Evolutionary conservation across 2,113 vertebrate species (phyloP).

Genomic region (Coracopsis vasa): DNA sequence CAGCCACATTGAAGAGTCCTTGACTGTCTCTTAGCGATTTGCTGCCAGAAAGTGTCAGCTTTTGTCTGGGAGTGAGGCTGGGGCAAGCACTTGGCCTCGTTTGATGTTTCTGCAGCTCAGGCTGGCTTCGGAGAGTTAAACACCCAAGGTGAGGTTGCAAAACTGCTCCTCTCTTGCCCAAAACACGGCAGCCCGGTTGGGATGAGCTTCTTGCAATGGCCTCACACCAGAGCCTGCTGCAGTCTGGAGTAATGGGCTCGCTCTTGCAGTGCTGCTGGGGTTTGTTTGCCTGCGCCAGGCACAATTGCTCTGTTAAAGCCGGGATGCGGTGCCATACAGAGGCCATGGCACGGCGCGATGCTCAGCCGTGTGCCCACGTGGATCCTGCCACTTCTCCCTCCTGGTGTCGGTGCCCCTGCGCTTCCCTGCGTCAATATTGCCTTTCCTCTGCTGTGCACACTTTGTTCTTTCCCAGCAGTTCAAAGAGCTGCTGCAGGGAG

Average conservation of each 20-base stretch:
- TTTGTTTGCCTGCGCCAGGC: background rate
- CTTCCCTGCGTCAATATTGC: background rate
- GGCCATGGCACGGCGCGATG: fast-evolving
- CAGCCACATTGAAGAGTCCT: constrained; percentile 74
- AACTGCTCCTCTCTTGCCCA: background rate
- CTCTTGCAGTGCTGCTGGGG: background rate
- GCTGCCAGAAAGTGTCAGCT: constrained; percentile 69
- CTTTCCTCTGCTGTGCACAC: background rate
- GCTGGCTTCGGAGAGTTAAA: background rate
- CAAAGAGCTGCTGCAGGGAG: background rate
- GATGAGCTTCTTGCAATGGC: fast-evolving
- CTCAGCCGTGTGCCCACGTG: fast-evolving
- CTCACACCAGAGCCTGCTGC: background rate
- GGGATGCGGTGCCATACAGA: background rate
- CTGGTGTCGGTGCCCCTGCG: fast-evolving
- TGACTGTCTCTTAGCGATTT: constrained; percentile 56
- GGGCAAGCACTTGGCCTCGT: constrained; percentile 38
- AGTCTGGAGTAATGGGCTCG: background rate
- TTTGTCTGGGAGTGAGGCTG: constrained; percentile 73
- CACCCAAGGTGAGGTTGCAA: background rate
- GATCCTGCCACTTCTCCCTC: background rate
- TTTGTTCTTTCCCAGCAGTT: background rate
- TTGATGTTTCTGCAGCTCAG: background rate
- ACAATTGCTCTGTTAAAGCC: constrained; percentile 5
- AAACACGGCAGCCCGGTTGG: fast-evolving